Percentiles rank a stretch among this genome's conserved stretches.
Evolutionary conservation across 2,888 invertebrate genomes (phyloP).

Genomic region (Stomorhina lunata): DNA sequence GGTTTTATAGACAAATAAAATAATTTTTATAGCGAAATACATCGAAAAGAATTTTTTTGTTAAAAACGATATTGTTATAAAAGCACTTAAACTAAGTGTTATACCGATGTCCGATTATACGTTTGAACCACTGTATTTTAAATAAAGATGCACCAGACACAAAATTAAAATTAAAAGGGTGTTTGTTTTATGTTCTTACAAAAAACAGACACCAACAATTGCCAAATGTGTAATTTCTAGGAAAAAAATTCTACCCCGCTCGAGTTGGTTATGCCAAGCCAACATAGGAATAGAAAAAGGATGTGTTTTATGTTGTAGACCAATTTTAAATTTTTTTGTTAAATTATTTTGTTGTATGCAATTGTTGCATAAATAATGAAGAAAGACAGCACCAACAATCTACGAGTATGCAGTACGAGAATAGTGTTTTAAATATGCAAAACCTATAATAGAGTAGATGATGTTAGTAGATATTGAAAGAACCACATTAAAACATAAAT

Average conservation of each 20-base stretch:
- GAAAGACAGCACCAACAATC: constrained; percentile 50
- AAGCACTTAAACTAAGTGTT: too few species aligned
- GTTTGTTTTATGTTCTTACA: constrained; percentile 31
- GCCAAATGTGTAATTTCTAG: too few species aligned
- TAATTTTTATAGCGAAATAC: too few species aligned
- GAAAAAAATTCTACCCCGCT: too few species aligned
- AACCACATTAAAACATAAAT: constrained; percentile 46
- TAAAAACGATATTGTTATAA: too few species aligned
- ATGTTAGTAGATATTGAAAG: constrained; percentile 40
- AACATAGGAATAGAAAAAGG: too few species aligned
- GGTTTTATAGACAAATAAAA: too few species aligned
- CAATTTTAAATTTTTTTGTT: not conserved
- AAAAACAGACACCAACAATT: constrained; percentile 2
- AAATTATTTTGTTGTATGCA: constrained; percentile 44
- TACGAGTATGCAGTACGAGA: not conserved
- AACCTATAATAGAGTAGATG: not conserved
- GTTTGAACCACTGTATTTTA: too few species aligned
- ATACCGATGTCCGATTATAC: too few species aligned
- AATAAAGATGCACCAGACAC: constrained; percentile 42
- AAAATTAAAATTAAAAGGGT: constrained; percentile 35
- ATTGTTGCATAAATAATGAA: constrained; percentile 64
- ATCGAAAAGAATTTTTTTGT: too few species aligned
- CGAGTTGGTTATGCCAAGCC: too few species aligned
- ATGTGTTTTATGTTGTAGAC: not conserved
- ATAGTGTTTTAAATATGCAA: not conserved